phyloP scores from a whole-genome alignment of 2,888 invertebrate species.

The Saturnia pavonia region DNA sequence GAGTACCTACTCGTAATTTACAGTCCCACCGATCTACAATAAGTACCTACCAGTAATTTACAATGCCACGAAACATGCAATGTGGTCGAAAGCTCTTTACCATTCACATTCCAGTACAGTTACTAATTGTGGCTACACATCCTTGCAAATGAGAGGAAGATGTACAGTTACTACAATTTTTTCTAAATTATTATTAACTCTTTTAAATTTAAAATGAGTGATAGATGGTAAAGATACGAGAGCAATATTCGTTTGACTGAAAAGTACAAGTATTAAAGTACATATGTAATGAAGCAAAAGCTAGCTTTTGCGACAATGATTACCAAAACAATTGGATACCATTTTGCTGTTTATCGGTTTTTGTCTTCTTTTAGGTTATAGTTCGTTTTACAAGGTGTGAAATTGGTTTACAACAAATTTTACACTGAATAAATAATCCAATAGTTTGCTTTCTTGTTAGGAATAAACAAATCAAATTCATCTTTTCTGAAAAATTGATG shows the following conservation, averaged over 20 bases:
- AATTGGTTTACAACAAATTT: no score
- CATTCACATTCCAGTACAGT: not conserved
- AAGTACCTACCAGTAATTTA: not conserved
- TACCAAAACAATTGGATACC: not conserved
- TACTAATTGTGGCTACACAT: not conserved
- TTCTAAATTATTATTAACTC: not conserved
- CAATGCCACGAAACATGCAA: not conserved
- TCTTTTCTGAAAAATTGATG: not conserved
- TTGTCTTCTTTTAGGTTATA: not conserved
- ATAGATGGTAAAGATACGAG: not conserved
- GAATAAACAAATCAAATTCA: not conserved
- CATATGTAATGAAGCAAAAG: not conserved
- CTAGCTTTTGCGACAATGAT: not conserved
- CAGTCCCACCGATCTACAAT: not conserved
- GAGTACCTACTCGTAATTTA: not conserved
- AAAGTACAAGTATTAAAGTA: not conserved
- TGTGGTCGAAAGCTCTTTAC: not conserved
- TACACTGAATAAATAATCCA: not conserved
- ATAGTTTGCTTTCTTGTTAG: constrained; percentile 7
- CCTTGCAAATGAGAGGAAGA: not conserved
- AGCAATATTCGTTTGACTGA: not conserved
- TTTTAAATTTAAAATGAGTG: not conserved
- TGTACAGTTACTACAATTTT: not conserved
- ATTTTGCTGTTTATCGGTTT: not conserved
- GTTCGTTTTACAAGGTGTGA: not conserved